Conservation (phyloP, 2,888 invertebrate species). For the Hedychridium roseum region DNA sequence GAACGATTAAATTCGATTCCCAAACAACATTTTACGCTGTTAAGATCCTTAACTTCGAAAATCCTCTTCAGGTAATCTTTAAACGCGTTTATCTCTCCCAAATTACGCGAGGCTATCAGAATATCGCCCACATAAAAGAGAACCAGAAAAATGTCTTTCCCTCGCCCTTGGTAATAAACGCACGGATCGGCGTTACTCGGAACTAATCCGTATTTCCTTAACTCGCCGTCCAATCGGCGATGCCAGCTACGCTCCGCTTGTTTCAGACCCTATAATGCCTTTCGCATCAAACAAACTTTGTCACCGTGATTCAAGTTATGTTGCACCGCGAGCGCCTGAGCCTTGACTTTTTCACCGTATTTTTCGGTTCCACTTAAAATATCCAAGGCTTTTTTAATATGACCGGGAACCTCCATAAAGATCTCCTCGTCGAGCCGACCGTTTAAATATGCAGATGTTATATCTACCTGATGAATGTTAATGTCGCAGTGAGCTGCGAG, state of each 20-base stretch:
- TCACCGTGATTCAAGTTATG: no score
- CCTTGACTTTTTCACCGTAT: constrained; percentile 1
- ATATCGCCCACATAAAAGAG: constrained; percentile 16
- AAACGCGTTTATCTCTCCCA: constrained; percentile 2
- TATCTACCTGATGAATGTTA: constrained; percentile 31
- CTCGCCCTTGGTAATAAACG: constrained; percentile 3
- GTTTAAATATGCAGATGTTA: constrained; percentile 34
- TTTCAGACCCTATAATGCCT: constrained; percentile 23
- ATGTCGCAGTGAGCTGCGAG: constrained; percentile 21
- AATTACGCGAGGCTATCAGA: constrained; percentile 3
- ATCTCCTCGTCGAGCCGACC: constrained; percentile 17
- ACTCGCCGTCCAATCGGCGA: constrained; percentile 1
- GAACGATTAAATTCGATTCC: constrained; percentile 9
- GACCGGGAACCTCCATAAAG: constrained; percentile 26
- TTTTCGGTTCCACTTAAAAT: constrained; percentile 5
- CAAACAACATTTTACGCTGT: constrained; percentile 6
- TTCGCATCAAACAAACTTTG: constrained; percentile 12
- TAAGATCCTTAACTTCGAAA: constrained; percentile 9
- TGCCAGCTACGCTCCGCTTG: constrained; percentile 26
- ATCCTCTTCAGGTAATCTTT: constrained; percentile 3
- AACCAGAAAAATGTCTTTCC: constrained; percentile 7
- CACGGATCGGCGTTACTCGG: constrained; percentile 8
- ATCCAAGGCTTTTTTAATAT: constrained; percentile 7
- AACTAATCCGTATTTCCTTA: constrained; percentile 9
- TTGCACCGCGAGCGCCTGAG: no score